These are phyloP conservation scores for Enteromius radiatus DNA, from an alignment of 2,797 vertebrate species.

Conservation along the genomic window DNA sequence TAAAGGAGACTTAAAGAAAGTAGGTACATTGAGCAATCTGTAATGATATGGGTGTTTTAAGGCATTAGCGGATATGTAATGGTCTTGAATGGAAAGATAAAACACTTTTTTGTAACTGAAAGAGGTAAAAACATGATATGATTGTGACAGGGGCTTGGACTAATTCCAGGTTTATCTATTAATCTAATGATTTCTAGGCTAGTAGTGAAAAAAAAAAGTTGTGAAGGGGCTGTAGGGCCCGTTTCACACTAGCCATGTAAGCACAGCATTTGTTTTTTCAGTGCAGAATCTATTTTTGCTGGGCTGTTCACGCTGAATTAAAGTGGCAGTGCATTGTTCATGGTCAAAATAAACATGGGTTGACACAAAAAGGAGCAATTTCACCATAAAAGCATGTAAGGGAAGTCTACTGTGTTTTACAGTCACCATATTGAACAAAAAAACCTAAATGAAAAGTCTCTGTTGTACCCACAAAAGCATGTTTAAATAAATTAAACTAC, in stretches of 20 bases:
- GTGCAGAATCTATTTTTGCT: neutral
- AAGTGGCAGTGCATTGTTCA: neutral
- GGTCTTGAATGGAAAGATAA: neutral
- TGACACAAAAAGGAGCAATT: slow-evolving; percentile 7
- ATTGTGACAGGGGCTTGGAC: neutral
- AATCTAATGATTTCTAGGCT: slow-evolving; percentile 8
- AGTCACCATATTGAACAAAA: neutral
- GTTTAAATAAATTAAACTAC: slow-evolving; percentile 5
- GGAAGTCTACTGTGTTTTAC: neutral
- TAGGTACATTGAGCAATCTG: neutral
- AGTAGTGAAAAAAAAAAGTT: neutral
- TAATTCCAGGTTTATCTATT: neutral
- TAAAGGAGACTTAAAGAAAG: slow-evolving; percentile 1
- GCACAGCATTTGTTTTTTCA: neutral
- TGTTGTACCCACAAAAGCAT: neutral
- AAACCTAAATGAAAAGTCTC: neutral
- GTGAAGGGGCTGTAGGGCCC: neutral
- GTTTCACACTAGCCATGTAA: neutral
- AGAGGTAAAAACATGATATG: neutral
- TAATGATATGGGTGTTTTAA: neutral
- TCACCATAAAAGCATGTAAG: neutral
- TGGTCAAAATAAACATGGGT: slow-evolving; percentile 7
- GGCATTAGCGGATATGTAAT: neutral
- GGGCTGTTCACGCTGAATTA: slow-evolving; percentile 4
- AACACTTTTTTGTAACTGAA: neutral